phyloP scores from a whole-genome alignment of 2,888 invertebrate genomes.

The Emmelina monodactyla region DNA sequence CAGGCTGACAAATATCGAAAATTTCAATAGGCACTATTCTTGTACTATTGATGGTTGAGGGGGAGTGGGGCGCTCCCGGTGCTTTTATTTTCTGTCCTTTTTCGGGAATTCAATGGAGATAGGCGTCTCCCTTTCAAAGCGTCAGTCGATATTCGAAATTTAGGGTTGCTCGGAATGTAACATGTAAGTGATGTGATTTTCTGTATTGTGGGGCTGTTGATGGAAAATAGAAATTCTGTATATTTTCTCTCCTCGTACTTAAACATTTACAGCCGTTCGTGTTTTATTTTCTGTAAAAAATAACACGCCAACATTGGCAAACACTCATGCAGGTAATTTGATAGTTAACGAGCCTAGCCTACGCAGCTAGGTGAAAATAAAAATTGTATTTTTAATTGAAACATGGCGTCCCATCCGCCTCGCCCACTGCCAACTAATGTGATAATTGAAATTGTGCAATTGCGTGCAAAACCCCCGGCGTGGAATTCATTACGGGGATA shows the following conservation, averaged over 20 bases:
- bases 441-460: slow-evolving; percentile 68
- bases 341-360: too few relatives aligned
- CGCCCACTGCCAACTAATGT: slow-evolving; percentile 49
- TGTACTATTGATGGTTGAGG: slow-evolving; percentile 44
- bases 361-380: too few relatives aligned
- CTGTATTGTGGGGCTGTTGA: background rate
- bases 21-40: slow-evolving; percentile 34
- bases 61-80: slow-evolving; percentile 27
- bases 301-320: too few relatives aligned
- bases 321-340: too few relatives aligned
- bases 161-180: slow-evolving; percentile 38
- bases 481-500: slow-evolving; percentile 57
- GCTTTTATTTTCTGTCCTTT: slow-evolving; percentile 54
- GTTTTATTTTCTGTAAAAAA: too few relatives aligned
- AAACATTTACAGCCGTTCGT: too few relatives aligned
- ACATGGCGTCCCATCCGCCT: slow-evolving; percentile 19
- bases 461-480: slow-evolving; percentile 58
- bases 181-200: slow-evolving; percentile 1
- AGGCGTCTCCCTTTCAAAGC: slow-evolving; percentile 50
- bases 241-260: too few relatives aligned
- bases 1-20: slow-evolving; percentile 59
- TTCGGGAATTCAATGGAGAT: slow-evolving; percentile 62
- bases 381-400: background rate
- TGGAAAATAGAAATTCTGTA: too few relatives aligned
- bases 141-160: slow-evolving; percentile 48